A percentile compares a stretch with the other conserved stretches of the same genome.
These are phyloP conservation scores for Mizuhopecten yessoensis DNA, from an alignment of 1,140 invertebrate genomes.

Conservation along the genomic window DNA sequence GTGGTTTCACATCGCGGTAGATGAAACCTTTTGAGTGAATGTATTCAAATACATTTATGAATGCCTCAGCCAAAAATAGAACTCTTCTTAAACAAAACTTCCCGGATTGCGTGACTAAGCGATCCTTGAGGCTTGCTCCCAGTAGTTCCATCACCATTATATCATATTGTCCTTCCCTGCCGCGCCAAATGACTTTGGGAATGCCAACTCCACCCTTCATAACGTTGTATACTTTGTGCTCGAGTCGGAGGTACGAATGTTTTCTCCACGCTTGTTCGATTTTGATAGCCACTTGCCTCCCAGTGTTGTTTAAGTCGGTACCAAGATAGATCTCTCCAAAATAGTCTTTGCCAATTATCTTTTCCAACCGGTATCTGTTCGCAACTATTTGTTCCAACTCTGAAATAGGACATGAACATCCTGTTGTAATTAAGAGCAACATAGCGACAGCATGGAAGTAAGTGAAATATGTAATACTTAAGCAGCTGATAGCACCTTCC, in stretches of 20 bases:
- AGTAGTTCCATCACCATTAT: constrained; percentile 83
- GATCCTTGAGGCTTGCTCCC: constrained; percentile 83
- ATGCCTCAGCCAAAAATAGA: constrained; percentile 83
- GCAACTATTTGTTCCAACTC: constrained; percentile 81
- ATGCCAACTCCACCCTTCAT: constrained; percentile 96
- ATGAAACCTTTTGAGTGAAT: constrained; percentile 96
- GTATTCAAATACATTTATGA: constrained; percentile 94
- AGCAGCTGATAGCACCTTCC: too few relatives aligned
- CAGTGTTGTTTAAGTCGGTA: constrained; percentile 84
- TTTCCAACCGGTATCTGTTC: constrained; percentile 82
- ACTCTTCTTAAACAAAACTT: constrained; percentile 84
- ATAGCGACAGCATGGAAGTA: too few relatives aligned
- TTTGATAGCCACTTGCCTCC: constrained; percentile 98
- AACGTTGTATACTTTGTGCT: constrained; percentile 94
- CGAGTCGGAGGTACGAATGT: constrained; percentile 97
- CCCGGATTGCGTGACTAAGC: constrained; percentile 83
- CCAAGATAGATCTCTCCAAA: constrained; percentile 84
- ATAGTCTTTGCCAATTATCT: constrained; percentile 83
- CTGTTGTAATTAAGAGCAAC: background rate
- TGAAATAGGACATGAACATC: background rate
- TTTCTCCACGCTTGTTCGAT: constrained; percentile 95
- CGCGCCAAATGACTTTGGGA: constrained; percentile 98
- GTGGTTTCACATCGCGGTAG: constrained; percentile 85
- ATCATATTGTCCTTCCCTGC: constrained; percentile 90
- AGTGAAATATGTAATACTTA: too few relatives aligned